Base-by-base conservation (phyloP, 2,113 vertebrate species). In the Podocnemis expansa region DNA sequence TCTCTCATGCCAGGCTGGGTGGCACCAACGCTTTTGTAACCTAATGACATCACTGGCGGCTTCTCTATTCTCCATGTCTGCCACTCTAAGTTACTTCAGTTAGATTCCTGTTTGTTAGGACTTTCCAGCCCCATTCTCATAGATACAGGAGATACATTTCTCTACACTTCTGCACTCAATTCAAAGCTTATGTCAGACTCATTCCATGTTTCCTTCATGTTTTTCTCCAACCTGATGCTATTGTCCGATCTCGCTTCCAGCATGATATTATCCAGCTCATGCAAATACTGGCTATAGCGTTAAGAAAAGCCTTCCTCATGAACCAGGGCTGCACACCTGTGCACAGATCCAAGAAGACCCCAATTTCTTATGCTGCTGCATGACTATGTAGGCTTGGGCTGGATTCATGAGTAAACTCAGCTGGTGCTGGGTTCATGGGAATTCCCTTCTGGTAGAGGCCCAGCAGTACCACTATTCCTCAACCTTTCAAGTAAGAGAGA, bases 1-100 rank as follows among this genome's bases (percentile, higher is more conserved):
- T 80, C 51, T 55, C 3, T n/a, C 2, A 25, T 19, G 51, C 81
- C 1, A 47, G 83, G 6, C 1, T 3, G 22, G 29, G 22, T 0
- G 5, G 19, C 2, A 80, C 2, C 4, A 43, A 60, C 43, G 31
- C 1, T 1, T 51, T 11, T 7, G 21, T n/a, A 51, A 34, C 8
- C 70, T 0, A 0, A 1, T 9, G 52, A 14, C 0, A 0, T 21
- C 0, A 10, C 43, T 16, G 73, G 80, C 1, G 5, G 2, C 24
- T 12, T 17, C 22, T 43, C 22, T 9, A 21, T 60, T 38, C 41
- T 7, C 73, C 0, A 0, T 29, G 1, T 78, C 81, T 55, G 34
- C 47, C 63, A 2, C 54, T 1, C 0, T 1, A 34, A 43, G 67
- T 67, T 79, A 60, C 60, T 76, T 1, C 25, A 24, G 10, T 19